These are phyloP conservation scores for Lasioglossum malachurum DNA, from an alignment of 2,888 invertebrate genomes.

Conservation along the genomic window DNA sequence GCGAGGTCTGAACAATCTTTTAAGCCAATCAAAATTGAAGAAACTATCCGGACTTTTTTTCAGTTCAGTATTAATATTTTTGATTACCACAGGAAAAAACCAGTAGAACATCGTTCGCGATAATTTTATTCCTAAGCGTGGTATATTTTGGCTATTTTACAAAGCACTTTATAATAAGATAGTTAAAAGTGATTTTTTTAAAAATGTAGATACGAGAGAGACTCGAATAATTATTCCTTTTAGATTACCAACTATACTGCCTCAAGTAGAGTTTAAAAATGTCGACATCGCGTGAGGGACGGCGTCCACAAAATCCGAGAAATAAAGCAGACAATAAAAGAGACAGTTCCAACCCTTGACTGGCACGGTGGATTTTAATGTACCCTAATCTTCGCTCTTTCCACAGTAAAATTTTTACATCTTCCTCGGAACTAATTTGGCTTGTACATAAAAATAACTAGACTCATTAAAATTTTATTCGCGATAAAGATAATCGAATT, in stretches of 20 bases:
- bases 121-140: neutral
- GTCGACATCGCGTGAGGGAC: neutral
- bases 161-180: neutral
- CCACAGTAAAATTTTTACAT: neutral
- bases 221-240: neutral
- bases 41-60: neutral
- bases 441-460: neutral
- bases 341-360: conserved; percentile 1
- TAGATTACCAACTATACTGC: neutral
- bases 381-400: neutral
- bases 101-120: neutral
- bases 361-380: neutral
- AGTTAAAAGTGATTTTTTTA: too few relatives aligned
- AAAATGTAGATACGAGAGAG: too few relatives aligned
- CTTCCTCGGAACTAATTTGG: neutral
- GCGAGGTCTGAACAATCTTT: neutral
- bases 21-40: neutral
- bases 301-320: neutral
- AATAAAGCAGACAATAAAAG: neutral
- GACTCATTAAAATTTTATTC: neutral
- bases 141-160: neutral
- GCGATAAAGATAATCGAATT: neutral
- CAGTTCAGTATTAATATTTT: neutral
- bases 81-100: neutral
- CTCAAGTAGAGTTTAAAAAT: neutral